These are phyloP conservation scores for Solea solea DNA, from an alignment of 2,113 vertebrate genomes.

Conservation along the genomic window DNA sequence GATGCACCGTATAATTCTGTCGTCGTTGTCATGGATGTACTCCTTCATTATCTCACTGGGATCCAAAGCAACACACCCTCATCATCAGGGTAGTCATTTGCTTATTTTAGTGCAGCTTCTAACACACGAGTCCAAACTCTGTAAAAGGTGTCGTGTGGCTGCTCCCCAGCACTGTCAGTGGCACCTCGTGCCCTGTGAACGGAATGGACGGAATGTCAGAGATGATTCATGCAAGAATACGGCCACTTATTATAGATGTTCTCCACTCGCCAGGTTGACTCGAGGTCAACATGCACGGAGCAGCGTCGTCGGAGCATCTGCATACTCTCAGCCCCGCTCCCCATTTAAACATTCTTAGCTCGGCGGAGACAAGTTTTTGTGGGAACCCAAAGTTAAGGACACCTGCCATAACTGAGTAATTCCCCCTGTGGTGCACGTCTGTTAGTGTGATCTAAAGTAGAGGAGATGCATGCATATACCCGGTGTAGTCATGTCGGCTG, in stretches of 20 bases:
- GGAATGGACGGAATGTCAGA: not conserved
- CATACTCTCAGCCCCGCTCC: not conserved
- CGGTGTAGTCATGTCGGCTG: not conserved
- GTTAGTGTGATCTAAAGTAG: not conserved
- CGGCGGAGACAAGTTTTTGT: not conserved
- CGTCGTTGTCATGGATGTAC: not conserved
- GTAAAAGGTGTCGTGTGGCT: no score
- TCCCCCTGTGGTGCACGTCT: not conserved
- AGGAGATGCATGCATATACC: not conserved
- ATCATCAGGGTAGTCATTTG: not conserved
- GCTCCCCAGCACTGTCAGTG: not conserved
- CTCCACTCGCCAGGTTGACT: not conserved
- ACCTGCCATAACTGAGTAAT: conserved; percentile 3
- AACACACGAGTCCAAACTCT: no score
- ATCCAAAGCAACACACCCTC: not conserved
- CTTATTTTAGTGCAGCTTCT: not conserved
- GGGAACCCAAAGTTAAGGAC: not conserved
- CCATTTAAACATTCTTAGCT: not conserved
- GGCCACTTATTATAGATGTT: no score
- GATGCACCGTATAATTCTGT: no score
- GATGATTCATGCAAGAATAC: no score
- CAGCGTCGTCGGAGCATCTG: no score
- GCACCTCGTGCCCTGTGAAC: not conserved
- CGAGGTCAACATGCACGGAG: no score
- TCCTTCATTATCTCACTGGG: not conserved